Base-by-base conservation (phyloP, 2,797 vertebrate genomes). In the Sebastes paucispinis region DNA sequence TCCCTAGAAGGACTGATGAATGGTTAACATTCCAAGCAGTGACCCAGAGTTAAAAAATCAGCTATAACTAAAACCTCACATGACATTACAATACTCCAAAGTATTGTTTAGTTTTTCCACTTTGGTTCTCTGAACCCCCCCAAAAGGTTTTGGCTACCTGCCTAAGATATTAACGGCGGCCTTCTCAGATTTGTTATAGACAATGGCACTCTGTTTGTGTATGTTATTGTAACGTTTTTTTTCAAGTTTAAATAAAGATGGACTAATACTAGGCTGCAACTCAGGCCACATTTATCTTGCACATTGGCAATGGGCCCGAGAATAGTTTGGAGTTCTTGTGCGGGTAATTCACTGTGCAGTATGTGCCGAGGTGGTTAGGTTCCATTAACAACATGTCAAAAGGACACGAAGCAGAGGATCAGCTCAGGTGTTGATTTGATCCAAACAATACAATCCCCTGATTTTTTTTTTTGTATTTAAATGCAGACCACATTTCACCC, bases 11-110 rank as follows among this genome's bases (percentile, higher is more conserved):
- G 79, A 85, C 86, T 79, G 77, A 73, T 75, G 86, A 92, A 82
- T 80, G 83, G 89, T 91, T 85, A 90, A 87, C 87, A 91, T 92
- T 90, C 88, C 81, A 84, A 70, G 74, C 78, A 87, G 43, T 90
- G 89, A 93, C 88, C 78, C 60, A 62, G 55, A 86, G 79, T 76
- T 79, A 66, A 63, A 86, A 78, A 90, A 82, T 80, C 71, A 64
- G 18, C 54, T 69, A 64, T 79, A 83, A 90, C 87, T 83, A 80
- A 87, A 91, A 80, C 81, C 82, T 91, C 55, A 84, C 72, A 80
- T 88, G 85, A 86, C 81, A 82, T 88, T 89, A 82, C 69, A 85
- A 81, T 77, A 83, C 85, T 82, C 73, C 14, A 59, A 88, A 81
- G 80, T 71, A 82, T 76, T 87, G 84, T 84, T 87, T 80, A 52